Conservation (phyloP, 2,113 vertebrate species). For the Toxostoma redivivum region DNA sequence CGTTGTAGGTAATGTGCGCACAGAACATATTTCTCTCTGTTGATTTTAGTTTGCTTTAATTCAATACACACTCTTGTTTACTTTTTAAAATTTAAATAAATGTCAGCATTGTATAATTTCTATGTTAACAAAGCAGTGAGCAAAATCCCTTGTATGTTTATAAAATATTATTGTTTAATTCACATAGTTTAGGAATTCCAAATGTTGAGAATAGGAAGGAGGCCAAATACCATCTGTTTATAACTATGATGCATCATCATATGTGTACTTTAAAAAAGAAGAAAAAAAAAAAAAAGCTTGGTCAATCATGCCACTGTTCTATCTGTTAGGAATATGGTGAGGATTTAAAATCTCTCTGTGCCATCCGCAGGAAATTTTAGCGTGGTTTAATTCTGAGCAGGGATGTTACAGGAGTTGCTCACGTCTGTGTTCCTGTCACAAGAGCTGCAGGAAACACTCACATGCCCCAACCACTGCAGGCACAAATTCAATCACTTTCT, state of each 20-base stretch:
- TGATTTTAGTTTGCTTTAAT: constrained; percentile 85
- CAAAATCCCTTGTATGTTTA: constrained; percentile 89
- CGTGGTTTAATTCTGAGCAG: constrained; percentile 33
- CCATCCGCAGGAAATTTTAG: constrained; percentile 57
- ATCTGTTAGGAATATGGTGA: constrained; percentile 73
- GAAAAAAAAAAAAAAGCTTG: constrained; percentile 62
- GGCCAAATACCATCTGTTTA: constrained; percentile 90
- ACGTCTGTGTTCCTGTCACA: constrained; percentile 30
- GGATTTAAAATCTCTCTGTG: constrained; percentile 59
- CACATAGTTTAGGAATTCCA: constrained; percentile 88
- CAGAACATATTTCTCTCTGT: constrained; percentile 74
- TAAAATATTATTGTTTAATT: constrained; percentile 91
- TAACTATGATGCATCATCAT: constrained; percentile 85
- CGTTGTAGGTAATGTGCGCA: constrained; percentile 62
- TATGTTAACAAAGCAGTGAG: constrained; percentile 88
- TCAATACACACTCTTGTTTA: constrained; percentile 84
- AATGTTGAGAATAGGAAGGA: constrained; percentile 89
- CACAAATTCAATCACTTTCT: constrained; percentile 50
- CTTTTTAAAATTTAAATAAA: constrained; percentile 89
- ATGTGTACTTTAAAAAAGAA: constrained; percentile 82
- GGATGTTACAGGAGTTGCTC: constrained; percentile 53
- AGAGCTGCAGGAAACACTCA: constrained; percentile 56
- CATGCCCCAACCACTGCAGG: constrained; percentile 40
- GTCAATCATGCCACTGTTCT: constrained; percentile 81
- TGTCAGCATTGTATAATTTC: constrained; percentile 89